Evolutionary conservation across 2,888 invertebrate species (phyloP), one percentile per base, ranked within the genome.

Genomic region (Catocala sponsa): DNA sequence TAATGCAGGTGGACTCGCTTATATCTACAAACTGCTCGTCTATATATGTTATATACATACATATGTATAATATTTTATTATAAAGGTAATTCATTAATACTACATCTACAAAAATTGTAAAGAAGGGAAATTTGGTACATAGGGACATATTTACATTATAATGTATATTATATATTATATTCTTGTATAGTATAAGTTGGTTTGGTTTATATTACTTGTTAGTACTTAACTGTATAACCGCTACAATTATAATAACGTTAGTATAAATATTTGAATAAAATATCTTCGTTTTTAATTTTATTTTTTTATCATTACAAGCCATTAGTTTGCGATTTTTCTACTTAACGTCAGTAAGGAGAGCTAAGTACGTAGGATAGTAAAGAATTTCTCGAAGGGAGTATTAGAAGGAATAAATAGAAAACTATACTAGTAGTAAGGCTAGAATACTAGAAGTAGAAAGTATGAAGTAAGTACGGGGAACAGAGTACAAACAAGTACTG

Each of bases 91-190:
- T 74, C 43, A 64, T 72, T 71, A 74, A 55, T 60, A 66, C 90
- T 93, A 93, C 85, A 70, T 59, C 91, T 93, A 93, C 91, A 86
- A 91, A 91, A 91, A 89, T 92, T 94, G 93, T 94, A 94, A 91
- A 94, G 93, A 94, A 94, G 93, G 88, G 90, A 89, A 89, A 86
- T 91, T 93, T 93, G 91, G 91, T 94, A 94, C 92, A 94, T 87
- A 86, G 88, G 89, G 87, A 89, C 70, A 86, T 91, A 91, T 91
- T 90, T 92, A 93, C 91, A 93, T 75, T 79, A 81, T 84, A 84
- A 86, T 83, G 85, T 84, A 84, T 88, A 86, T 85, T 90, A 88
- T 89, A 92, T 90, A 87, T 85, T 89, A 92, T 90, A 87, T 85
- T 89, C 88, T 90, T 91, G 91, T 93, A 91, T 92, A 77, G 42